phyloP scores from a whole-genome alignment of 2,888 invertebrate genomes.

The Diadegma fenestrale region DNA sequence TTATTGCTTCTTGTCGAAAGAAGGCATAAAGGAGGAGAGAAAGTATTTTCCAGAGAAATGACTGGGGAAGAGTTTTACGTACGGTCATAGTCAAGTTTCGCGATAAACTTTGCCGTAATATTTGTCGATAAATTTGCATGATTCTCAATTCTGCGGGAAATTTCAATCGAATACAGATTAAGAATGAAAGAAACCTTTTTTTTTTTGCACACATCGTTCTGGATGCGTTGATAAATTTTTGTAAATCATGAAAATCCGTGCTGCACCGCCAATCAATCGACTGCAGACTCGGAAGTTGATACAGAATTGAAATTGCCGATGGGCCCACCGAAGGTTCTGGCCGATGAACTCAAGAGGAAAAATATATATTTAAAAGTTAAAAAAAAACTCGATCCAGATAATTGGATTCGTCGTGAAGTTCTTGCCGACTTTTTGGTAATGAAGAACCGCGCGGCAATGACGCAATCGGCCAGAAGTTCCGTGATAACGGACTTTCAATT shows the following conservation, averaged over 20 bases:
- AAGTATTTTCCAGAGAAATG: not conserved
- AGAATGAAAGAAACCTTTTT: not conserved
- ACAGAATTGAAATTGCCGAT: too few species aligned
- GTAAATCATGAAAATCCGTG: not conserved
- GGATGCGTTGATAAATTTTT: not conserved
- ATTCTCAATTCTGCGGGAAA: not conserved
- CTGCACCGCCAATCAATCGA: not conserved
- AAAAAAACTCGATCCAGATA: constrained; percentile 29
- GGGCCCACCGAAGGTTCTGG: constrained; percentile 3
- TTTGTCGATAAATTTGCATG: constrained; percentile 6
- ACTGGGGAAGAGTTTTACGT: constrained; percentile 22
- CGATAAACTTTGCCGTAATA: constrained; percentile 34
- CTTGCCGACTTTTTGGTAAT: constrained; percentile 62
- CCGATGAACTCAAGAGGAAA: constrained; percentile 13
- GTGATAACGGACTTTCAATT: constrained; percentile 84
- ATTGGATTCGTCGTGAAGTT: constrained; percentile 49
- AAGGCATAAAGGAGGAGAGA: constrained; percentile 20
- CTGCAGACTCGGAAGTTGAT: too few species aligned
- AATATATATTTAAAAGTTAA: not conserved
- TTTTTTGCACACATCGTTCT: not conserved
- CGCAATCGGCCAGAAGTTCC: constrained; percentile 83
- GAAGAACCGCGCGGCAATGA: constrained; percentile 64
- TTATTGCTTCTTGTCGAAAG: constrained; percentile 59
- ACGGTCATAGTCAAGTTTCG: constrained; percentile 52
- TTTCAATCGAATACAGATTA: constrained; percentile 1